These are phyloP conservation scores for Asteroscopus sphinx DNA, from an alignment of 2,888 invertebrate genomes.

Conservation along the genomic window DNA sequence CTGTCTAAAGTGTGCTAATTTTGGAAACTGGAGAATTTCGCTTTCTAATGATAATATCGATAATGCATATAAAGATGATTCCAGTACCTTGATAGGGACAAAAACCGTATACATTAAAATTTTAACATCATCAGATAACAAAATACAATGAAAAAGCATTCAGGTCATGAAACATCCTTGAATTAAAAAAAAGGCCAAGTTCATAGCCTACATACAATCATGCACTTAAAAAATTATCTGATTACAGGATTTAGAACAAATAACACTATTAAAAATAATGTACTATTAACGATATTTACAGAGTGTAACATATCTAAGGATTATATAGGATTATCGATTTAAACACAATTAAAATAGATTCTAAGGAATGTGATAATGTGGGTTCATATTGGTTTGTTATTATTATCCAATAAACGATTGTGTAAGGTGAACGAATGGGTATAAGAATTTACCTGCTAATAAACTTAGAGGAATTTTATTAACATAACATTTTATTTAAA, in stretches of 20 bases:
- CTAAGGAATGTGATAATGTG: conserved; percentile 17
- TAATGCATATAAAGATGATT: too few relatives aligned
- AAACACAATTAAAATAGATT: conserved; percentile 26
- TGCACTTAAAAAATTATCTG: conserved; percentile 18
- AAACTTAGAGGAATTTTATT: too few relatives aligned
- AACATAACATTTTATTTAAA: too few relatives aligned
- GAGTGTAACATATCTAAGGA: conserved; percentile 26
- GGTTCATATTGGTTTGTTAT: conserved; percentile 3
- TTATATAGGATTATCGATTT: conserved; percentile 30
- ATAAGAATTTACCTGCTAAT: neutral
- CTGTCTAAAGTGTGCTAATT: too few relatives aligned
- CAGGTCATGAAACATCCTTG: neutral
- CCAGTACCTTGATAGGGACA: too few relatives aligned
- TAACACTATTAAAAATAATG: conserved; percentile 30
- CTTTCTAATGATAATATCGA: too few relatives aligned
- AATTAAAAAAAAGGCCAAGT: conserved; percentile 33
- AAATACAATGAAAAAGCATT: conserved; percentile 6
- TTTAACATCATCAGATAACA: neutral
- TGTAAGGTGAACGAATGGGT: conserved; percentile 2
- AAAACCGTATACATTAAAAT: too few relatives aligned
- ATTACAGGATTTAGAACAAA: conserved; percentile 36
- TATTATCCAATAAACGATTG: conserved; percentile 1
- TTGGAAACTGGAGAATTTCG: too few relatives aligned
- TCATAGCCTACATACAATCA: conserved; percentile 16
- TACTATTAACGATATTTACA: conserved; percentile 29